Evolutionary conservation across 2,797 vertebrate species (phyloP), one percentile per base, ranked within the genome.

Genomic region (Distichodus sexfasciatus): DNA sequence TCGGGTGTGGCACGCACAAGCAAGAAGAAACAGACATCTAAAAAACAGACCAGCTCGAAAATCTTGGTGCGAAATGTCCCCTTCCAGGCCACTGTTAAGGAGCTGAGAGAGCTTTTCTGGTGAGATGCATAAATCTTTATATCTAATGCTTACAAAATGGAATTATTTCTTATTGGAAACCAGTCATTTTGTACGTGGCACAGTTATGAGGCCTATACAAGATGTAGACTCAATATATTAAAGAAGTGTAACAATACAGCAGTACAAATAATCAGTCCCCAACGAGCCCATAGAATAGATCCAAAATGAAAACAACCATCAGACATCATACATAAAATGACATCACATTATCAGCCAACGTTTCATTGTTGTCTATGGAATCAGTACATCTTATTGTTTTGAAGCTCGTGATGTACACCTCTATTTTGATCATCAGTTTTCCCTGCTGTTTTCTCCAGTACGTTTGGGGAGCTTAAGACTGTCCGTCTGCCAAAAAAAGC

Each of bases 91-190:
- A 87, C 89, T 0, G 86, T 87, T 75, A 89, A 77, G 55, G 97
- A 99, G 84, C 87, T 99, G 70, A 83, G 92, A 12, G 97, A 99
- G 43, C 95, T 99, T 28, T 99, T 99, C 90, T 94, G 96, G 97
- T 99, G 83, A 47, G 35, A 62, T 35, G 4, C 10, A 29, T n/a
- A 33, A 8, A 15, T 61, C 24, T 5, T n/a, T 44, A 44, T 14
- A 10, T 60, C 19, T 31, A 28, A 28, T 43, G 14, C n/a, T n/a
- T 15, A 17, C n/a, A 28, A 9, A 29, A 1, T 31, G 10, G 6
- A 2, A 21, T 1, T 3, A 10, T 3, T 3, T 17, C 12, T 19
- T 31, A 9, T 53, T 33, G 15, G 15, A n/a, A n/a, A n/a, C n/a
- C n/a, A n/a, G n/a, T n/a, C n/a, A n/a, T n/a, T n/a, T n/a, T n/a